Base-by-base conservation (phyloP, 53 echinoderm and acorn worm species). In the Stichopus horrens region DNA sequence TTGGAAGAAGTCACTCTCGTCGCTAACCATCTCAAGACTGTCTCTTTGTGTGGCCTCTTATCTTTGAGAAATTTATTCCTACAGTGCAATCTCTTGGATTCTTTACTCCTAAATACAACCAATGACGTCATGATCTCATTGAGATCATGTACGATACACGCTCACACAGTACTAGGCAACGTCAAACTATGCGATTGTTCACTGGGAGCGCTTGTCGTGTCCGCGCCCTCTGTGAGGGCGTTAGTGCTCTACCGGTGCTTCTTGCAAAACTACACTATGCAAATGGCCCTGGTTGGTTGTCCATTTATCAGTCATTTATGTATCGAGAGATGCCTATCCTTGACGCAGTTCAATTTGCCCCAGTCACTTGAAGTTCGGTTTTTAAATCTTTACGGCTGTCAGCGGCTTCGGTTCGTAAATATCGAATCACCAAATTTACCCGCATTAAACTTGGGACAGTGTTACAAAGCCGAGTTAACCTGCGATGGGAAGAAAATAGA, bases 301-400 rank as follows among this genome's bases (percentile, higher is more conserved):
- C 90, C 92, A 0, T 92, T 92, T 77, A 91, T 97, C 18, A 80
- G 68, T 37, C 97, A 97, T 83, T 89, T 97, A 23, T 92, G 95
- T 71, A 77, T 97, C 7, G 97, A 97, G 88, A 94, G 94, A 80
- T 95, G 95, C 87, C 89, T 92, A 79, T 92, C 92, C 4, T 75
- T 93, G 77, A 90, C 88, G 21, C 91, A 95, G 16, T 88, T 88
- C 52, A 59, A 92, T 53, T 92, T 95, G 1, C 71, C 90, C 22
- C 78, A 89, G 19, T 90, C 95, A 6, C 53, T 92, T 20, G 74
- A 79, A n/a, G 77, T 97, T 5, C 86, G 85, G 52, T 97, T 94
- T 71, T 87, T 97, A 23, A 97, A 97, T 67, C 88, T 97, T 53
- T 97, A 92, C 71, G 97, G 93, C 4, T 97, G 97, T 58, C 90